Conservation (phyloP, 1,140 invertebrate species). For the Drosophila subpulchrella region DNA sequence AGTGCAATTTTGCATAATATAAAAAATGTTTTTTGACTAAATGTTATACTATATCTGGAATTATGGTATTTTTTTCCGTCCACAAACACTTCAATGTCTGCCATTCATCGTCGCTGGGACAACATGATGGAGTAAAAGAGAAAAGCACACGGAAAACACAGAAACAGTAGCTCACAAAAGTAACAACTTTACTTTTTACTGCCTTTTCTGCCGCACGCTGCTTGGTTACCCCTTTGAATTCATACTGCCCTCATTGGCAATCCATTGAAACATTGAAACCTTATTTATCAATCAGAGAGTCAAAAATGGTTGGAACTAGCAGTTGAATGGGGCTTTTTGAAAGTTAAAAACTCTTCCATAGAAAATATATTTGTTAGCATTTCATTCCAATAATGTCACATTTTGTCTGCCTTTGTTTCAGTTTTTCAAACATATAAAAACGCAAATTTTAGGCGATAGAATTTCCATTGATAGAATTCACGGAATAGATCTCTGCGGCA, state of each 20-base stretch:
- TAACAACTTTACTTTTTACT: constrained; percentile 79
- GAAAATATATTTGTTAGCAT: constrained; percentile 4
- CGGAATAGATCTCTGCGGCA: background rate
- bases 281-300: constrained; percentile 44
- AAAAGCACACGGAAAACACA: constrained; percentile 3
- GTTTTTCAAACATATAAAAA: background rate
- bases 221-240: constrained; percentile 43
- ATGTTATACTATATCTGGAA: background rate
- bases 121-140: constrained; percentile 41
- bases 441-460: background rate
- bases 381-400: constrained; percentile 5
- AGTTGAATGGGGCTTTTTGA: constrained; percentile 8
- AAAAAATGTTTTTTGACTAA: background rate
- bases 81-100: constrained; percentile 35
- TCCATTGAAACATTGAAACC: constrained; percentile 46
- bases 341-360: background rate
- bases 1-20: too few relatives aligned
- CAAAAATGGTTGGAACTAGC: constrained; percentile 8
- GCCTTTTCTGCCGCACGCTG: constrained; percentile 23
- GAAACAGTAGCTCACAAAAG: constrained; percentile 41
- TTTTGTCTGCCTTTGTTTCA: constrained; percentile 1
- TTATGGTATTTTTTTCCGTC: background rate
- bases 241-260: constrained; percentile 30
- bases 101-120: constrained; percentile 36
- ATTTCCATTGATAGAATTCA: background rate